A percentile compares a stretch with the other conserved stretches of the same genome.
Evolutionary conservation across 2,888 invertebrate genomes (phyloP).

Genomic region (Thera britannica): DNA sequence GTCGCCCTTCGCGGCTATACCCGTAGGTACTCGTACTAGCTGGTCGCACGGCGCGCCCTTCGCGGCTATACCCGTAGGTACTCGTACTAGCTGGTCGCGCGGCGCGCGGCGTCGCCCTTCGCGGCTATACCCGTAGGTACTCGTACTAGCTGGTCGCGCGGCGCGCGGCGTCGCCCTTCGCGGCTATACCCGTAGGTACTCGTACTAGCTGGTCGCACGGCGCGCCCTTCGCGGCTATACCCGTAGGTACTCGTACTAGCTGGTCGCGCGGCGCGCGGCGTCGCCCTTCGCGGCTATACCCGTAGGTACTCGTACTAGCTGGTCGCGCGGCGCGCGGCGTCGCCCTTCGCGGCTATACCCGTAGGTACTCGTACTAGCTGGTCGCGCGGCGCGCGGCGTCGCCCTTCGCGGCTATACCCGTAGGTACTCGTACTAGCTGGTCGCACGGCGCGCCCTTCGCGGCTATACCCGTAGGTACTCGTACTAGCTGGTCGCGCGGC

Average conservation of each 20-base stretch:
- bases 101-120: constrained; percentile 45
- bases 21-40: too few species aligned
- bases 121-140: constrained; percentile 1
- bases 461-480: not conserved
- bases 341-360: constrained; percentile 19
- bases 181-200: not conserved
- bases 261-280: constrained; percentile 61
- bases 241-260: too few species aligned
- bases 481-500: not conserved
- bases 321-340: constrained; percentile 60
- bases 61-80: constrained; percentile 4
- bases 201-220: not conserved
- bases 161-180: constrained; percentile 57
- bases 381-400: constrained; percentile 69
- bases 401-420: constrained; percentile 18
- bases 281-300: constrained; percentile 20
- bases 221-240: constrained; percentile 27
- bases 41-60: constrained; percentile 30
- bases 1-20: constrained; percentile 23
- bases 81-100: constrained; percentile 54
- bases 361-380: constrained; percentile 30
- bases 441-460: constrained; percentile 33
- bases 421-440: too few species aligned
- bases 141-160: constrained; percentile 56
- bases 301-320: constrained; percentile 8